Evolutionary conservation across 1,140 invertebrate species (phyloP), one percentile per base, ranked within the genome.

Genomic region (Eurosta solidaginis): DNA sequence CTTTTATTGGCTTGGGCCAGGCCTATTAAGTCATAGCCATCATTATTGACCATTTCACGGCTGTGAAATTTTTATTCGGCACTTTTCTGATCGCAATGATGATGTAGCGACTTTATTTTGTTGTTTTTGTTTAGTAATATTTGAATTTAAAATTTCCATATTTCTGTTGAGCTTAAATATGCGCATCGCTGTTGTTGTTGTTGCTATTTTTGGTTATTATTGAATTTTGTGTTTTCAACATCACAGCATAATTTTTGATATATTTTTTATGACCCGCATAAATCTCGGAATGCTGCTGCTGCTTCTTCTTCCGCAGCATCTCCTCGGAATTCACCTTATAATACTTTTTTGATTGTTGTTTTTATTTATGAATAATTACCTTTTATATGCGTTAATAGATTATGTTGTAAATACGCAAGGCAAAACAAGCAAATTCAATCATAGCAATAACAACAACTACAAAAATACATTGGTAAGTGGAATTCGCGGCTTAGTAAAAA

Each of bases 21-120:
- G 83, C 84, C 84, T 86, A 86, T 86, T 86, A 86, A 86, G 84
- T 86, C 84, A 86, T 86, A 86, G 84, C 78, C 76, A 22, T 74
- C 73, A 74, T 74, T 74, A 45, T 74, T 25, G 73, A 22, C 73
- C 73, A 74, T 74, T 74, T 74, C 73, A 74, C 73, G 73, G 73
- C 22, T 74, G 73, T 68, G 59, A 68, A 68, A 68, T 68, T 68
- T 68, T 68, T 68, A 40, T 68, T 68, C 59, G 4, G 2, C 50
- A 4, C 17, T 49, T 49, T 17, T 59, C 33, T 59, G 12, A 33
- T 59, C 20, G 25, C 2, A 20, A 17, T 29, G 33, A 59, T 59
- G 54, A 36, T 68, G 33, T 68, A 68, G 54, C 27, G 54, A 22
- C 29, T 33, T 63, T 12, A 17, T 63, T 14, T 9, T 40, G 33